Evolutionary conservation across 2,113 vertebrate species (phyloP).

Genomic region (Scartelaos histophorus): DNA sequence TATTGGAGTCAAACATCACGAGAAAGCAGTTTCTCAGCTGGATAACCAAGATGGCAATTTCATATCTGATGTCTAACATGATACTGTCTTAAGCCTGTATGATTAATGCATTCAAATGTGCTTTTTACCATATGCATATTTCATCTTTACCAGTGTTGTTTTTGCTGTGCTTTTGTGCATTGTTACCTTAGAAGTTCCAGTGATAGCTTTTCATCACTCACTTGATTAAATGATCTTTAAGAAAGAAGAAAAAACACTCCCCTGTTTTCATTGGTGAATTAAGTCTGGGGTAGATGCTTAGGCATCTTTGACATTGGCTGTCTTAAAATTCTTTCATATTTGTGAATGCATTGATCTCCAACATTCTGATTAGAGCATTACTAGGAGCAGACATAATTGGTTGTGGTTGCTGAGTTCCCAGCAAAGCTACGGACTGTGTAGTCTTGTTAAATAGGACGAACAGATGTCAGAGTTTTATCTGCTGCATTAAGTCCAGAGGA

Average conservation of each 20-base stretch:
- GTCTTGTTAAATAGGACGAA: slow-evolving; percentile 67
- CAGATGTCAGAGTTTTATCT: slow-evolving; percentile 76
- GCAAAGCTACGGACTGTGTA: slow-evolving; percentile 58
- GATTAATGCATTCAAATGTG: slow-evolving; percentile 23
- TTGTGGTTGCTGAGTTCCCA: slow-evolving; percentile 17
- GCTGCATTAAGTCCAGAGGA: slow-evolving; percentile 69
- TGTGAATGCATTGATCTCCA: slow-evolving; percentile 20
- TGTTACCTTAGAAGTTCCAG: slow-evolving; percentile 18
- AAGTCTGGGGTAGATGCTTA: slow-evolving; percentile 15
- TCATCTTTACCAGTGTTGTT: slow-evolving; percentile 14
- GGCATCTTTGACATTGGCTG: background rate
- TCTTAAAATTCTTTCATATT: slow-evolving; percentile 22
- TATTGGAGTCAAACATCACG: slow-evolving; percentile 54
- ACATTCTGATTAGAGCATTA: slow-evolving; percentile 14
- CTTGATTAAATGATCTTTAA: slow-evolving; percentile 50
- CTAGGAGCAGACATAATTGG: slow-evolving; percentile 19
- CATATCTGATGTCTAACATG: slow-evolving; percentile 43
- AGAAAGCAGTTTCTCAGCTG: slow-evolving; percentile 39
- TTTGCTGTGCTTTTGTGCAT: slow-evolving; percentile 8
- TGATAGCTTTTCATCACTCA: slow-evolving; percentile 44
- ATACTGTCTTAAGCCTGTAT: slow-evolving; percentile 22
- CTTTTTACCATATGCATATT: slow-evolving; percentile 17
- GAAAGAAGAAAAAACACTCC: slow-evolving; percentile 21
- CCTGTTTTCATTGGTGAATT: slow-evolving; percentile 18
- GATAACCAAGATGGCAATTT: slow-evolving; percentile 48